Evolutionary conservation across 2,888 invertebrate genomes (phyloP).

Genomic region (Carterocephalus palaemon): DNA sequence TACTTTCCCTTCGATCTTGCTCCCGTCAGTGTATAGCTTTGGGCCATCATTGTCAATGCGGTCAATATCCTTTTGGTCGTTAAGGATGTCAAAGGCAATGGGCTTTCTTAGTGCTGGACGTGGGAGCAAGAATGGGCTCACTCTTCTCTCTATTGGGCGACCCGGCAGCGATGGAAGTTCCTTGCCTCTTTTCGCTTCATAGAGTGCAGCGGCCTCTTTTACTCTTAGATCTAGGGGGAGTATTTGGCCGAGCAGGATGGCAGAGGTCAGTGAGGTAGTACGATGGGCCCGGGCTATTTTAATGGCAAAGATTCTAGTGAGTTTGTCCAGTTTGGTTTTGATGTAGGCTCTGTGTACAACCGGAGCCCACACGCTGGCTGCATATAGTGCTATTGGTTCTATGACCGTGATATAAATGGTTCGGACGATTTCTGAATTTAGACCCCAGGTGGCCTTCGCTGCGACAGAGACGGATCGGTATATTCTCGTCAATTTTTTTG

Average conservation of each 20-base stretch:
- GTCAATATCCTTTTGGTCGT: too few species aligned
- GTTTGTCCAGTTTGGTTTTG: not conserved
- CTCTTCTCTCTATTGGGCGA: not conserved
- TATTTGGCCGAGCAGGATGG: constrained; percentile 9
- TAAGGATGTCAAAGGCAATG: too few species aligned
- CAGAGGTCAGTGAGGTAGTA: too few species aligned
- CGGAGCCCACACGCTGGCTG: not conserved
- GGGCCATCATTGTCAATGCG: too few species aligned
- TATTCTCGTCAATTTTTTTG: too few species aligned
- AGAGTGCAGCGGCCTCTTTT: not conserved
- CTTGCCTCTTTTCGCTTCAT: not conserved
- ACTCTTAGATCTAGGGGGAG: constrained; percentile 6
- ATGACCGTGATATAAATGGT: constrained; percentile 25
- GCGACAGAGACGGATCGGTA: not conserved
- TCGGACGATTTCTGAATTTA: constrained; percentile 17
- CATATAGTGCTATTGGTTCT: too few species aligned
- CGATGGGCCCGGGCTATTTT: too few species aligned
- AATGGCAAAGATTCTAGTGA: not conserved
- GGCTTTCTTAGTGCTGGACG: too few species aligned
- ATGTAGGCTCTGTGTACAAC: not conserved
- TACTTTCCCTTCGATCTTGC: too few species aligned
- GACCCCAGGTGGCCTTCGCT: constrained; percentile 1
- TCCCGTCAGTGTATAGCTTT: too few species aligned
- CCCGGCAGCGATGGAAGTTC: not conserved
- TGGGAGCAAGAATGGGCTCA: not conserved